Conservation (phyloP, 2,797 vertebrate species). For the Sebastes hubbsi region DNA sequence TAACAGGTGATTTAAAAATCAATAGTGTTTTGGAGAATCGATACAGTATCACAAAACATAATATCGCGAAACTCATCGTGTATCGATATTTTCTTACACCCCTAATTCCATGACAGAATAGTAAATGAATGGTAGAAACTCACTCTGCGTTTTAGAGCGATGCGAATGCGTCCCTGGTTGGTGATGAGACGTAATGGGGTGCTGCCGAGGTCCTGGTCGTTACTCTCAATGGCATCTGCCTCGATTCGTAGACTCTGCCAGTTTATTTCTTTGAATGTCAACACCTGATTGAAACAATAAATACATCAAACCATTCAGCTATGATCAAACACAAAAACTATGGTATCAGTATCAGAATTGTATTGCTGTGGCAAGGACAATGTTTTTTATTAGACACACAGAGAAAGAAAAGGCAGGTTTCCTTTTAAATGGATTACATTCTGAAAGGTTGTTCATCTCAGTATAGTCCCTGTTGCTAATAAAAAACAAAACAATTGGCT, state of each 20-base stretch:
- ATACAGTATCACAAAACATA: no score
- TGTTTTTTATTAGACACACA: background rate
- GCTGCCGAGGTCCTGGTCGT: conserved; percentile 91
- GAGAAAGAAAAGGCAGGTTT: conserved; percentile 6
- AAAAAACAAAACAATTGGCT: conserved; percentile 12
- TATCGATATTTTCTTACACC: no score
- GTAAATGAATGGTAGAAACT: background rate
- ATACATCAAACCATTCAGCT: background rate
- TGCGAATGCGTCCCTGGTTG: conserved; percentile 95
- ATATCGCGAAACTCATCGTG: no score
- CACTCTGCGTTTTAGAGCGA: conserved; percentile 97
- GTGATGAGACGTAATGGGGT: conserved; percentile 98
- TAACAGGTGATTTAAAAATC: no score
- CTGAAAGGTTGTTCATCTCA: conserved; percentile 12
- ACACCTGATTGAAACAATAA: conserved; percentile 82
- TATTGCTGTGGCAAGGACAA: background rate
- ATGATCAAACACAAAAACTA: background rate
- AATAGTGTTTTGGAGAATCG: no score
- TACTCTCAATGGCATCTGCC: conserved; percentile 93
- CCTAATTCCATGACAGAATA: background rate
- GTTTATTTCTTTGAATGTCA: conserved; percentile 98
- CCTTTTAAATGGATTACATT: conserved; percentile 27
- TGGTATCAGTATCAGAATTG: background rate
- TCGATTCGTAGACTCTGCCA: conserved; percentile 99
- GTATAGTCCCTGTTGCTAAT: background rate